Evolutionary conservation across 2,113 vertebrate genomes (phyloP).

Genomic region (Hemiprocne comata): DNA sequence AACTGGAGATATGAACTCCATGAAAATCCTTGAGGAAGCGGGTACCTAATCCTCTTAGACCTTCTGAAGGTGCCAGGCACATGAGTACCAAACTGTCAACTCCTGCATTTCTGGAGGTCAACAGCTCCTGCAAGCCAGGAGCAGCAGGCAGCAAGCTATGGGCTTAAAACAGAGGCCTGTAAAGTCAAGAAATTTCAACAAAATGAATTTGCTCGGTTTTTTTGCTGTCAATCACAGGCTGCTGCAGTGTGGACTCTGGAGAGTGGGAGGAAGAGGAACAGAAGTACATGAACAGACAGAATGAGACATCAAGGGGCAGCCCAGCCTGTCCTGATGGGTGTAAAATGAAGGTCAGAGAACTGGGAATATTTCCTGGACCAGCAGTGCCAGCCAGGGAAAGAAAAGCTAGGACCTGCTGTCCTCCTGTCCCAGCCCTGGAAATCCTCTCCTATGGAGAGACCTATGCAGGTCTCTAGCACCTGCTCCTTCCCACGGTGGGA

Average conservation of each 20-base stretch:
- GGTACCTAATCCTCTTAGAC: not conserved
- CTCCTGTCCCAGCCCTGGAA: not conserved
- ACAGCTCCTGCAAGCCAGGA: not conserved
- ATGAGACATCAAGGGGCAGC: not conserved
- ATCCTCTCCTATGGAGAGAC: not conserved
- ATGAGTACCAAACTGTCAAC: not conserved
- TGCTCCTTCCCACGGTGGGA: not conserved
- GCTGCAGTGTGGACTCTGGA: not conserved
- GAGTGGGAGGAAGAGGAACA: slow-evolving; percentile 6
- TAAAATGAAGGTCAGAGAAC: not conserved
- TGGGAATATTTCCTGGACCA: not conserved
- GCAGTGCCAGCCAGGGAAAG: not conserved
- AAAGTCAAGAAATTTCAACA: not conserved
- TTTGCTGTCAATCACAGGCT: not conserved
- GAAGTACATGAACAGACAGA: not conserved
- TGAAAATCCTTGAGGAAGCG: not conserved
- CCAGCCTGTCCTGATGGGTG: not conserved
- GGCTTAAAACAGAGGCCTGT: not conserved
- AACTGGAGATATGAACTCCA: not conserved
- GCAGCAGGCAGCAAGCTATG: not conserved
- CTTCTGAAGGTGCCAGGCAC: not conserved
- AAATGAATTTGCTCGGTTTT: not conserved
- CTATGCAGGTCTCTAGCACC: not conserved
- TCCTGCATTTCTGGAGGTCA: not conserved
- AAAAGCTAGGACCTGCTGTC: not conserved